Evolutionary conservation across 2,797 vertebrate genomes (phyloP), one percentile per base, ranked within the genome.

Genomic region (Sebastes oblongus): DNA sequence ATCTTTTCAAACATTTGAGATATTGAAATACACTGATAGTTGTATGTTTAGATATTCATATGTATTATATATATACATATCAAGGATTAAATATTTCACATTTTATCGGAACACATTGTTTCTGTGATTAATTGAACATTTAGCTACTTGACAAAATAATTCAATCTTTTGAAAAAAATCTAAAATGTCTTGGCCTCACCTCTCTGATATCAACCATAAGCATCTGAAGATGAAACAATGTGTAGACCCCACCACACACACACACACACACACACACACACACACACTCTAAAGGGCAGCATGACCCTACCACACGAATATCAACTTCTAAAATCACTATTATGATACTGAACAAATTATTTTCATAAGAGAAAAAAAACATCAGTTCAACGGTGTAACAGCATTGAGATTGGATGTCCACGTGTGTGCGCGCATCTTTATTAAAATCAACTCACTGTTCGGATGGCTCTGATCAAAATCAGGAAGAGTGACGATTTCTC

Each of bases 401-500:
- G 66, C 77, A 4, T 75, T 86, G 85, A 72, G 75, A 88, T 76
- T 83, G 78, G 71, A 76, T 58, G 83, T 80, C 70, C 78, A 56
- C 54, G 87, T 86, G 83, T 58, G 81, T n/a, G 61, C 66, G 54
- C 86, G 94, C 87, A 96, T 96, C 95, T 95, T 95, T 95, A 95
- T 95, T 95, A 95, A 95, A 95, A 95, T 95, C 94, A 93, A 81
- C 89, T 88, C 91, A 82, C 75, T 60, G 61, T 91, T 91, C 59
- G 39, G 86, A 81, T 69, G 71, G 77, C 72, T 87, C 81, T 76
- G 93, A 95, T 94, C 81, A 29, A 74, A 86, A 95, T 95, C 91
- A 62, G 80, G 72, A 85, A 88, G 83, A 91, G 76, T 77, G 91
- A 90, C 69, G 71, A 90, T 93, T 92, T 93, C 89, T 90, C 90